These are phyloP conservation scores for Polypedilum pembai DNA, from an alignment of 1,140 invertebrate genomes.

Conservation along the genomic window DNA sequence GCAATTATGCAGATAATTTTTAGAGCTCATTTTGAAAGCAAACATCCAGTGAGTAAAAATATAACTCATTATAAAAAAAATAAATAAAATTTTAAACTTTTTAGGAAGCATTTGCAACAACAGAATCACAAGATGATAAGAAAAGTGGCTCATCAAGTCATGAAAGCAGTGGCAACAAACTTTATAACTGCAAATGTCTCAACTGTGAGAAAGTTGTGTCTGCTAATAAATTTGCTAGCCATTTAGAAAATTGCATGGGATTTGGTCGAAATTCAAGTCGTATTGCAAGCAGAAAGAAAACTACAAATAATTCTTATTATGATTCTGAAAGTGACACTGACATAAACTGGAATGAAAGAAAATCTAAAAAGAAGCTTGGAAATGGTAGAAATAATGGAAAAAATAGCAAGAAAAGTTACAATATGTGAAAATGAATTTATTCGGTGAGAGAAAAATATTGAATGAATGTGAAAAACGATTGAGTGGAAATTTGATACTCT, in stretches of 20 bases:
- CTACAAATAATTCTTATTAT: conserved; percentile 19
- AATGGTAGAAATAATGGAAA: neutral
- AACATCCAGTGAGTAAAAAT: neutral
- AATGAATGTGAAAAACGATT: too few species aligned
- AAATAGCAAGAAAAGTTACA: neutral
- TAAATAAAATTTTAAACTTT: neutral
- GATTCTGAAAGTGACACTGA: conserved; percentile 2
- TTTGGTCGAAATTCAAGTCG: neutral
- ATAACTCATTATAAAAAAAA: neutral
- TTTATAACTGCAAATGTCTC: neutral
- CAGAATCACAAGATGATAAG: neutral
- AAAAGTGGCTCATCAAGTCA: neutral
- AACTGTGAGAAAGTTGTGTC: neutral
- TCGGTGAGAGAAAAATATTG: neutral
- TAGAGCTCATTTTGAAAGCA: neutral
- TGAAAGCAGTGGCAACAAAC: neutral
- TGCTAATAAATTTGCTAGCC: neutral
- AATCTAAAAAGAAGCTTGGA: neutral
- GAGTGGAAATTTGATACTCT: too few species aligned
- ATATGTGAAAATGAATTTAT: neutral
- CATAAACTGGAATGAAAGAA: neutral
- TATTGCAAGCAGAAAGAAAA: neutral
- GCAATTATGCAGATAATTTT: neutral
- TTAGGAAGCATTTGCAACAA: neutral
- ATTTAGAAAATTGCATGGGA: neutral